These are phyloP conservation scores for Notothenia coriiceps DNA, from an alignment of 2,113 vertebrate genomes.

Conservation along the genomic window DNA sequence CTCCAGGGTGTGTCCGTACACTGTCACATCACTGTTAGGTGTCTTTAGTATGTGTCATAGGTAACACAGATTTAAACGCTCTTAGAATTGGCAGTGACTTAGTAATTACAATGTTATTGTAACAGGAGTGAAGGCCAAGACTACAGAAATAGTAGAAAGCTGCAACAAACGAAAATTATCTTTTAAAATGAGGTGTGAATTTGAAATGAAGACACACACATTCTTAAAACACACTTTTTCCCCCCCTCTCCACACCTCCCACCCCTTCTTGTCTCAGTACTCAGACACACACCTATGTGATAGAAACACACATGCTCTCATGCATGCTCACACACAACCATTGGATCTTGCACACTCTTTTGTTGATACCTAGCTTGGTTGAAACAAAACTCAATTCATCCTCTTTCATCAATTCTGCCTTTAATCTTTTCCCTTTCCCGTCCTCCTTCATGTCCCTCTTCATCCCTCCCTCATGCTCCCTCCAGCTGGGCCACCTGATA, in stretches of 20 bases:
- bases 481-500: slow-evolving; percentile 35
- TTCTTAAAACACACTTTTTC: not conserved
- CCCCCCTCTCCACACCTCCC: not conserved
- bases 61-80: not conserved
- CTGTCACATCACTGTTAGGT: not conserved
- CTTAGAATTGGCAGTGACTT: not conserved
- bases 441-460: slow-evolving; percentile 20
- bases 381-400: slow-evolving; percentile 62
- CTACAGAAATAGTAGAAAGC: not conserved
- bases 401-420: slow-evolving; percentile 45
- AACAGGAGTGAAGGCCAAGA: not conserved
- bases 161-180: not conserved
- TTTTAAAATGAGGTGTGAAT: not conserved
- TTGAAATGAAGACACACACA: slow-evolving; percentile 21
- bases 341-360: slow-evolving; percentile 34
- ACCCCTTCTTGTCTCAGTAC: slow-evolving; percentile 8
- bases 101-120: not conserved
- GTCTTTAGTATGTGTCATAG: not conserved
- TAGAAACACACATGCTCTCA: slow-evolving; percentile 1
- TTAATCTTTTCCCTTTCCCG: slow-evolving; percentile 29
- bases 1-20: not conserved
- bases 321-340: slow-evolving; percentile 8
- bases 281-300: not conserved
- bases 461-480: slow-evolving; percentile 43
- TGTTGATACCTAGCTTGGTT: slow-evolving; percentile 49